Evolutionary conservation across 1,140 invertebrate genomes (phyloP), one percentile per base, ranked within the genome.

Genomic region (Radopholus similis): DNA sequence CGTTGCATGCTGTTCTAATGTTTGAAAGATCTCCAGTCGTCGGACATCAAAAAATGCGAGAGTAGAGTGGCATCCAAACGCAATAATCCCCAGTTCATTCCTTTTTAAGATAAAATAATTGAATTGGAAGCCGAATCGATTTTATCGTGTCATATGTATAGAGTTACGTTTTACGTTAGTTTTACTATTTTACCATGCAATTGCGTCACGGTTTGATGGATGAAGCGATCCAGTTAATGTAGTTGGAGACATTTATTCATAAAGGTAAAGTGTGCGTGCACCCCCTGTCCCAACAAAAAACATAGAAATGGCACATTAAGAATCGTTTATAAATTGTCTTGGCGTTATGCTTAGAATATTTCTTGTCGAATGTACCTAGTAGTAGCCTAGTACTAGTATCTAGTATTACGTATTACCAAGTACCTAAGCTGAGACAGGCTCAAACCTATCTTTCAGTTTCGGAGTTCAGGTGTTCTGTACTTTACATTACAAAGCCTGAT

Each of bases 121-220:
- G 9, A 60, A 66, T 59, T 71, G 44, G 69, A 15, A 72, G 18
- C 49, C 30, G n/a, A 44, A 70, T 18, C 5, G 23, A 26, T 23
- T n/a, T 66, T 15, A 15, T 18, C 9, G 13, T 67, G 54, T 73
- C 9, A 8, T 68, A n/a, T 2, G 1, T n/a, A 66, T 42, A n/a
- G n/a, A n/a, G n/a, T n/a, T n/a, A n/a, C n/a, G n/a, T n/a, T n/a
- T n/a, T n/a, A n/a, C n/a, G 35, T 8, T 18, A 26, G 1, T 15
- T 2, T 23, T 38, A 23, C 15, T 71, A 53, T 71, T 47, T 26
- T 30, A 74, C 72, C 74, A 74, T 5, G 73, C 70, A 62, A 74
- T 68, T 37, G 72, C 72, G 56, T 76, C 73, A 35, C 58, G 55
- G 58, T 74, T 74, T 26, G 58, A 64, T 15, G 75, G 65, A 64